A percentile compares a stretch with the other conserved stretches of the same genome.
Conservation (phyloP, 1,140 invertebrate genomes). For the Orius insidiosus region DNA sequence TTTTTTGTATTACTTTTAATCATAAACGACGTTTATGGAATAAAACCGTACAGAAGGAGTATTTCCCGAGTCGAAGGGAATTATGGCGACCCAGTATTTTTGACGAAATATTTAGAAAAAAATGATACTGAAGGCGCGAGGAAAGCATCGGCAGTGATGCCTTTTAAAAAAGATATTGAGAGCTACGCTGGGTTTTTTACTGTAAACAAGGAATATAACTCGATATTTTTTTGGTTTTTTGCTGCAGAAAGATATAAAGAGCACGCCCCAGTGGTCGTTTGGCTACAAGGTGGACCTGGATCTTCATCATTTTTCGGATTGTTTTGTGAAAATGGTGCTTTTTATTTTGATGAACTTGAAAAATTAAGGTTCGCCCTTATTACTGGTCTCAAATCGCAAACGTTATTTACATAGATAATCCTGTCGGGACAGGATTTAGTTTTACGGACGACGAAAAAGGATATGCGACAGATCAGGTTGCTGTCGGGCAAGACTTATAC, state of each 20-base stretch:
- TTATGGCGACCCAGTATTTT: conserved; percentile 14
- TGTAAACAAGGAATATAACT: conserved; percentile 41
- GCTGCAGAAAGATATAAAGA: conserved; percentile 32
- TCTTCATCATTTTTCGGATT: conserved; percentile 49
- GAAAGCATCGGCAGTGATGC: conserved; percentile 13
- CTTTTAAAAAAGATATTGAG: conserved; percentile 8
- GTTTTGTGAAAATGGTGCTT: conserved; percentile 45
- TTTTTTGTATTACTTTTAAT: too few species aligned
- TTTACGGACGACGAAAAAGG: conserved; percentile 12
- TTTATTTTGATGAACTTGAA: conserved; percentile 1
- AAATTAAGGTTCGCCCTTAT: conserved; percentile 1
- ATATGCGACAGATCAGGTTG: not conserved
- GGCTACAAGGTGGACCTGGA: conserved; percentile 62
- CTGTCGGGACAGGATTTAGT: conserved; percentile 19
- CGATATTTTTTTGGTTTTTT: conserved; percentile 66
- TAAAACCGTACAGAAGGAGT: too few species aligned
- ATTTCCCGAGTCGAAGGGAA: too few species aligned
- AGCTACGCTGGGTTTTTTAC: conserved; percentile 50
- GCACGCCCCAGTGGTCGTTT: conserved; percentile 44
- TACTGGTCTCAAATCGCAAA: conserved; percentile 41
- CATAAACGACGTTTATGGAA: too few species aligned
- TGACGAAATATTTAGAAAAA: conserved; percentile 17
- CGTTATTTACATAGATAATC: conserved; percentile 69
- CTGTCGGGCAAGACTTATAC: conserved; percentile 45
- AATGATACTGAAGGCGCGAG: conserved; percentile 12